Conservation (phyloP, 2,797 vertebrate species). For the Benthosema pterotum region DNA sequence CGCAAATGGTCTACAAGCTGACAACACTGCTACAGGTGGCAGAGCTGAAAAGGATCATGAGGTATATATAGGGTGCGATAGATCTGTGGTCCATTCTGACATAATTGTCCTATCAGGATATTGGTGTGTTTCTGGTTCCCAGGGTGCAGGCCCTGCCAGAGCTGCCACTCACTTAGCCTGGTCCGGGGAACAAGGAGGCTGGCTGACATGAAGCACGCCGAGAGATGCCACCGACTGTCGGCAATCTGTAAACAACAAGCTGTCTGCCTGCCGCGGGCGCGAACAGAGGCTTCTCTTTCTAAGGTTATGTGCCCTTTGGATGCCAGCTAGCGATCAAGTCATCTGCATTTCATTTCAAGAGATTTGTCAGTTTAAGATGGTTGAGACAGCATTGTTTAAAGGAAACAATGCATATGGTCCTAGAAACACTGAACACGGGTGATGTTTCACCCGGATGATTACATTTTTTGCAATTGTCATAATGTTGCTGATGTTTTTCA, state of each 20-base stretch:
- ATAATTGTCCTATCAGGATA: neutral
- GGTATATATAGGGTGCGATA: neutral
- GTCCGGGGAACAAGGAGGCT: neutral
- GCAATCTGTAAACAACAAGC: neutral
- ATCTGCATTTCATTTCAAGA: neutral
- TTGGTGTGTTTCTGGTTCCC: conserved; percentile 10
- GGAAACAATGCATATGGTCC: neutral
- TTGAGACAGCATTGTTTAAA: neutral
- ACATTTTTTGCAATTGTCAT: too few species aligned
- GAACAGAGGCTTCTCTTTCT: neutral
- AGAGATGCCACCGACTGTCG: neutral
- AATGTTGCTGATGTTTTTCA: too few species aligned
- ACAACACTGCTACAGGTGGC: too few species aligned
- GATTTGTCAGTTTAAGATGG: neutral
- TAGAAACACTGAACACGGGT: too few species aligned
- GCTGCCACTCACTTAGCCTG: conserved; percentile 16
- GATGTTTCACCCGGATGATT: too few species aligned
- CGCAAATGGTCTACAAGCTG: too few species aligned
- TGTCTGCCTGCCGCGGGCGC: neutral
- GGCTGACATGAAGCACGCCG: neutral
- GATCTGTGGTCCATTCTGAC: neutral
- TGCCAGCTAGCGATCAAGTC: neutral
- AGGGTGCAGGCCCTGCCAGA: conserved; percentile 9
- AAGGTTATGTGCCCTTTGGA: neutral
- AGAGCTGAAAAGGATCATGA: neutral